Evolutionary conservation across 1,140 invertebrate species (phyloP).

Genomic region (Drosophila neocordata): DNA sequence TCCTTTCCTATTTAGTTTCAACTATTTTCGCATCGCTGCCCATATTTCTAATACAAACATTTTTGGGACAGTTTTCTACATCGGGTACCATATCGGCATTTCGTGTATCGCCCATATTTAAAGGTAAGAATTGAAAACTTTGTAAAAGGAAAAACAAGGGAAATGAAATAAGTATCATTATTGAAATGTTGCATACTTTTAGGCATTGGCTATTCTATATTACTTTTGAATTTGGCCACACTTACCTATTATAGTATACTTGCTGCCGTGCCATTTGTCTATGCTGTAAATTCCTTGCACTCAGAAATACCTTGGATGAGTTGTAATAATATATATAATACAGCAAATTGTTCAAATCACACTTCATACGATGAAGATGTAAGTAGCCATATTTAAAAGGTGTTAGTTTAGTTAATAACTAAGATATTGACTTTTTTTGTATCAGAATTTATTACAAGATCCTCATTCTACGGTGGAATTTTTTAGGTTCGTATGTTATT

Average conservation of each 20-base stretch:
- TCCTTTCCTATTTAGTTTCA: conserved; percentile 62
- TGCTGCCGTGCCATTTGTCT: conserved; percentile 73
- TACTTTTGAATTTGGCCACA: conserved; percentile 71
- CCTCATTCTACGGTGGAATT: conserved; percentile 74
- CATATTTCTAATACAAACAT: conserved; percentile 79
- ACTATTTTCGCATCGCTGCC: conserved; percentile 71
- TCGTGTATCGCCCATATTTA: conserved; percentile 80
- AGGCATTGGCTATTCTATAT: conserved; percentile 76
- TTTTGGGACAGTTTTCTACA: conserved; percentile 77
- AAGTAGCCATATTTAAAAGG: not conserved
- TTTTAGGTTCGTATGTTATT: conserved; percentile 47
- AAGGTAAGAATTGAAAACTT: conserved; percentile 44
- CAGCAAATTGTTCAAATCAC: conserved; percentile 67
- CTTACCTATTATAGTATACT: conserved; percentile 70
- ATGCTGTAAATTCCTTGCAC: conserved; percentile 63
- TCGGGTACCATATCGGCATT: conserved; percentile 76
- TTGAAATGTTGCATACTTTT: conserved; percentile 5
- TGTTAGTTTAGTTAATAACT: not conserved
- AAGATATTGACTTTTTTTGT: not conserved
- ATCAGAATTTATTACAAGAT: conserved; percentile 24
- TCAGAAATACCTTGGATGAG: conserved; percentile 71
- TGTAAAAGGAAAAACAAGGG: no score
- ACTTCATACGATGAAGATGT: conserved; percentile 56
- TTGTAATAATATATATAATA: conserved; percentile 75
- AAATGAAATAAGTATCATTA: not conserved